These are phyloP conservation scores for Drosophila sucinea DNA, from an alignment of 1,140 invertebrate species.

Conservation along the genomic window DNA sequence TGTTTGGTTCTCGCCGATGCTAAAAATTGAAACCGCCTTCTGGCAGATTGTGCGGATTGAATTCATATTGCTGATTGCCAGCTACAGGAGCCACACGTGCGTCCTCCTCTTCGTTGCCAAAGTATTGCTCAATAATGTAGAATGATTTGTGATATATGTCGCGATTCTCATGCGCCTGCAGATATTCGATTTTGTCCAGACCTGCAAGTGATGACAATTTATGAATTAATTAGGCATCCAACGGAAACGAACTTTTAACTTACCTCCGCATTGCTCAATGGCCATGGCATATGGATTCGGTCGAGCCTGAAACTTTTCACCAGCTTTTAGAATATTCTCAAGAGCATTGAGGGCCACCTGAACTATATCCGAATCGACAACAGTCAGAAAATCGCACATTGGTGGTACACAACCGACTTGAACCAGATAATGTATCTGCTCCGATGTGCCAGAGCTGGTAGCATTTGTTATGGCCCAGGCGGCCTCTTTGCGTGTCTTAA, in stretches of 20 bases:
- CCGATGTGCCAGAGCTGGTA: slow-evolving; percentile 96
- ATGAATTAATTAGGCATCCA: background rate
- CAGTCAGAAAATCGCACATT: slow-evolving; percentile 95
- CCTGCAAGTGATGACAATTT: slow-evolving; percentile 84
- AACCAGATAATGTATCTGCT: slow-evolving; percentile 92
- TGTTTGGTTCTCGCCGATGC: slow-evolving; percentile 34
- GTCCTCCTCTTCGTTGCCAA: slow-evolving; percentile 95
- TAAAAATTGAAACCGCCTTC: slow-evolving; percentile 92
- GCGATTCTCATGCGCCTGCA: slow-evolving; percentile 98
- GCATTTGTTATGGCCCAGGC: slow-evolving; percentile 99
- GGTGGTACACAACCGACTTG: slow-evolving; percentile 93
- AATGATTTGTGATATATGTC: slow-evolving; percentile 98
- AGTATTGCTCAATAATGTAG: slow-evolving; percentile 98
- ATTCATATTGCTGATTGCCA: slow-evolving; percentile 90
- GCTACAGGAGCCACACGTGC: slow-evolving; percentile 92
- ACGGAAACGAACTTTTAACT: slow-evolving; percentile 48
- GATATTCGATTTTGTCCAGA: slow-evolving; percentile 98
- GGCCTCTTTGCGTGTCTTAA: slow-evolving; percentile 98
- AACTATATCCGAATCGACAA: slow-evolving; percentile 98
- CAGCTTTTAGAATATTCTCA: slow-evolving; percentile 97
- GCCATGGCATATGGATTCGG: slow-evolving; percentile 96
- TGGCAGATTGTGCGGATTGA: slow-evolving; percentile 87
- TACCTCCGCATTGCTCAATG: slow-evolving; percentile 98
- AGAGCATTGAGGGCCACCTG: slow-evolving; percentile 98
- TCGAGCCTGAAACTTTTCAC: slow-evolving; percentile 90